Base-by-base conservation (phyloP, 2,888 invertebrate genomes). In the Sclerodermus sp. region DNA sequence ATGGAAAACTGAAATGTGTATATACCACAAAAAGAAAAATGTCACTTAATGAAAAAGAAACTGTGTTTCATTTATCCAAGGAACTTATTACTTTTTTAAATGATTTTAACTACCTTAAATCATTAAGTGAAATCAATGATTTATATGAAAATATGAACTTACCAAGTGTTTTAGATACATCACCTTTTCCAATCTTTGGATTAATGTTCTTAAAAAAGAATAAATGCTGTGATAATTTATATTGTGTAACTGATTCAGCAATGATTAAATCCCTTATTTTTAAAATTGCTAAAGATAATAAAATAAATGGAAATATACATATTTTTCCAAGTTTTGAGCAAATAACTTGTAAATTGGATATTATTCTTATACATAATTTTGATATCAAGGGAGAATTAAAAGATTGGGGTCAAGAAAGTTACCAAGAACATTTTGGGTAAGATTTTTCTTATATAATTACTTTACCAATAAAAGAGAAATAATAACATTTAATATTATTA, bases 121-220 rank as follows among this genome's bases (percentile, higher is more conserved):
- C 73, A 45, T 79, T 84, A 31, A 68, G 60, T 14, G 68, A 73
- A 38, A 76, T 79, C 9, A 74, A 76, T 70, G 49, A 77, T 71
- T 64, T 67, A 79, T 17, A 79, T 79, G 55, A 47, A 16, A 49
- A 50, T n/a, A 57, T 52, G 38, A 50, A 49, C 34, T 54, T 62
- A 37, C 60, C 57, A 47, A 62, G 54, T 63, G 74, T 87, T 53
- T 74, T 85, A 41, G 88, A 88, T 71, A 76, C 84, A 23, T 82
- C 82, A 59, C 83, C 84, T 5, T 85, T 87, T 68, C 88, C 88
- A 1, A 60, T 86, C 37, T 82, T 85, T 66, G 87, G 87, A 0
- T 68, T 87, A 37, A 72, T 81, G 46, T 74, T 86, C 70, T 74
- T 85, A 15, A 82, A 82, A 65, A 78, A 80, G 45, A 82, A 82